Conservation (phyloP, 2,888 invertebrate genomes). For the Lasioglossum villosulum region DNA sequence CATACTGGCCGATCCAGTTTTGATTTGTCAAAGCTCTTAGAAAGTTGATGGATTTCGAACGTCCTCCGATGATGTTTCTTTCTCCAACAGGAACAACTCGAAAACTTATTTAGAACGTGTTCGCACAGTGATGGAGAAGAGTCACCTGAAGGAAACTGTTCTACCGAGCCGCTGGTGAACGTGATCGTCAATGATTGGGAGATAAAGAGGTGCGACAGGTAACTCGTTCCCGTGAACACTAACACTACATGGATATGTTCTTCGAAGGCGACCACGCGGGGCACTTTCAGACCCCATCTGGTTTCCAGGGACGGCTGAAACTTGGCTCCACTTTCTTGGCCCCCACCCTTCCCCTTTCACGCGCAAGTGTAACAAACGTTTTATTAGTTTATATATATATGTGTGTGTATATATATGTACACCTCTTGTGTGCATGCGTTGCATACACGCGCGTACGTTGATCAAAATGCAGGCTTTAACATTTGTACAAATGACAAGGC, state of each 20-base stretch:
- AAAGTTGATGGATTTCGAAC: constrained; percentile 16
- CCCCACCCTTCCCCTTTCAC: constrained; percentile 6
- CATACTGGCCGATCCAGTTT: constrained; percentile 73
- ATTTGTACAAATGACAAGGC: too few relatives aligned
- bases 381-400: neutral
- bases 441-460: neutral
- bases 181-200: constrained; percentile 36
- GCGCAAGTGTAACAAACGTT: constrained; percentile 1
- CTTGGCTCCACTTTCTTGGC: constrained; percentile 52
- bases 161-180: constrained; percentile 29
- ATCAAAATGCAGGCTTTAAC: neutral
- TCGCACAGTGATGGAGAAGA: neutral
- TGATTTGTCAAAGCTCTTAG: constrained; percentile 23
- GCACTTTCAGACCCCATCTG: constrained; percentile 79
- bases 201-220: constrained; percentile 72
- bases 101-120: neutral
- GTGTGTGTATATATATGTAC: neutral
- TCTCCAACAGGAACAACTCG: neutral
- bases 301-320: constrained; percentile 65
- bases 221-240: constrained; percentile 79
- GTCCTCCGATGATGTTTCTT: constrained; percentile 21
- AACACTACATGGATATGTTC: constrained; percentile 77
- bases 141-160: constrained; percentile 20
- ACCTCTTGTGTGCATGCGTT: neutral
- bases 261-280: constrained; percentile 76